These are phyloP conservation scores for Pristionchus arcanus DNA, from an alignment of 2,888 invertebrate species.

Conservation along the genomic window DNA sequence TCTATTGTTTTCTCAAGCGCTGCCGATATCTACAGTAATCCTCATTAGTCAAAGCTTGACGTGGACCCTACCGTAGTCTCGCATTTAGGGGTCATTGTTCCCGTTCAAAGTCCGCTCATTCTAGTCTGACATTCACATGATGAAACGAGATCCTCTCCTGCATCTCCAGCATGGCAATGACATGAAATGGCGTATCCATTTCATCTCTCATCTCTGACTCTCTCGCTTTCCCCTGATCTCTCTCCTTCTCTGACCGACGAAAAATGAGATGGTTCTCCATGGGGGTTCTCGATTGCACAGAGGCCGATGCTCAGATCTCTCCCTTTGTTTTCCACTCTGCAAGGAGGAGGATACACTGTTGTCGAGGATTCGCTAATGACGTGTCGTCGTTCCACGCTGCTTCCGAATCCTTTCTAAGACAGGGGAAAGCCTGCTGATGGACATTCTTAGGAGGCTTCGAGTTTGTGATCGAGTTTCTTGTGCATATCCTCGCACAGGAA, in stretches of 20 bases:
- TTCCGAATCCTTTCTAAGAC: no score
- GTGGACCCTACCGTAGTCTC: background rate
- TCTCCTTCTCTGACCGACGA: no score
- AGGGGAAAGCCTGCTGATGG: no score
- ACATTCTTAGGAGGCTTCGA: no score
- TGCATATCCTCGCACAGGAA: no score
- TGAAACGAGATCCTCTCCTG: background rate
- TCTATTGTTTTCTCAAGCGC: background rate
- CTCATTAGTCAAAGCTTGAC: no score
- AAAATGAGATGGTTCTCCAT: background rate
- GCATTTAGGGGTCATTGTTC: background rate
- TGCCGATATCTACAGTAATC: no score
- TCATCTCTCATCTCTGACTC: background rate
- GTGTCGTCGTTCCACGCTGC: background rate
- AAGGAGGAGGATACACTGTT: background rate
- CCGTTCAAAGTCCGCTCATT: conserved; percentile 2
- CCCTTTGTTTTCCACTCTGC: conserved; percentile 13
- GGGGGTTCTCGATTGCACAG: background rate
- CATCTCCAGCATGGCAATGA: background rate
- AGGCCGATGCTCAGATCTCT: background rate
- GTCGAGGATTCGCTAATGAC: background rate
- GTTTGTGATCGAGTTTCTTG: no score
- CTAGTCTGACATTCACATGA: background rate
- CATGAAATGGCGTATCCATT: background rate
- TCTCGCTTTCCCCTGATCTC: no score